Percentiles rank a stretch among this genome's conserved stretches.
These are phyloP conservation scores for Acrocephalus arundinaceus DNA, from an alignment of 2,113 vertebrate genomes.

Conservation along the genomic window DNA sequence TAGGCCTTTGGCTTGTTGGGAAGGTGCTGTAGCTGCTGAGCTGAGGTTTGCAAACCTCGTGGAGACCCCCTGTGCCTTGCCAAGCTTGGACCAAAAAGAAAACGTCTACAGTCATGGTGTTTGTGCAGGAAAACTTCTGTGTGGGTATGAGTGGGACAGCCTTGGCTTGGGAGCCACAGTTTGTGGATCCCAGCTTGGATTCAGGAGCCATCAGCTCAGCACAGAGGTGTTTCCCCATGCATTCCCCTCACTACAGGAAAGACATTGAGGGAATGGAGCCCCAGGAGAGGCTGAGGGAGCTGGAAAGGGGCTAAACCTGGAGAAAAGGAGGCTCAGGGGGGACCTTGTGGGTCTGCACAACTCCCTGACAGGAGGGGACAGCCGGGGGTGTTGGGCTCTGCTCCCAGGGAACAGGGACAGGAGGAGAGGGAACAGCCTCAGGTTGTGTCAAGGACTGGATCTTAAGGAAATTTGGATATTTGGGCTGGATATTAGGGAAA, in stretches of 20 bases:
- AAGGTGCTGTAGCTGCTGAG: not conserved
- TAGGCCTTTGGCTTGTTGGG: not conserved
- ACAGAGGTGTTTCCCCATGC: not conserved
- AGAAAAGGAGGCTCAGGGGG: not conserved
- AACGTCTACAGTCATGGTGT: not conserved
- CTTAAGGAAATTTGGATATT: not conserved
- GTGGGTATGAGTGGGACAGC: rapidly evolving
- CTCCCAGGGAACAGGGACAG: not conserved
- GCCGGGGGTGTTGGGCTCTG: rapidly evolving
- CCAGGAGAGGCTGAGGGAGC: not conserved
- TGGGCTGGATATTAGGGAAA: not conserved
- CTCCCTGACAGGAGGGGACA: not conserved
- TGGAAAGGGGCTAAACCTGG: not conserved
- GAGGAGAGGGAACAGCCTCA: not conserved
- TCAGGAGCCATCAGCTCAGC: not conserved
- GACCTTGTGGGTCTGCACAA: not conserved
- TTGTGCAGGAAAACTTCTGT: not conserved
- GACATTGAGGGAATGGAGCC: rapidly evolving
- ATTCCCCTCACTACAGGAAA: not conserved
- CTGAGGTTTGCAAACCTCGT: not conserved
- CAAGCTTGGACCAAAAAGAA: not conserved
- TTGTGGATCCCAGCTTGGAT: not conserved
- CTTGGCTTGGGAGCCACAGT: not conserved
- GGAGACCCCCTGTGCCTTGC: not conserved
- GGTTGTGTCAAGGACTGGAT: rapidly evolving